Base-by-base conservation (phyloP, 1,140 invertebrate species). In the Zophobas atratus region DNA sequence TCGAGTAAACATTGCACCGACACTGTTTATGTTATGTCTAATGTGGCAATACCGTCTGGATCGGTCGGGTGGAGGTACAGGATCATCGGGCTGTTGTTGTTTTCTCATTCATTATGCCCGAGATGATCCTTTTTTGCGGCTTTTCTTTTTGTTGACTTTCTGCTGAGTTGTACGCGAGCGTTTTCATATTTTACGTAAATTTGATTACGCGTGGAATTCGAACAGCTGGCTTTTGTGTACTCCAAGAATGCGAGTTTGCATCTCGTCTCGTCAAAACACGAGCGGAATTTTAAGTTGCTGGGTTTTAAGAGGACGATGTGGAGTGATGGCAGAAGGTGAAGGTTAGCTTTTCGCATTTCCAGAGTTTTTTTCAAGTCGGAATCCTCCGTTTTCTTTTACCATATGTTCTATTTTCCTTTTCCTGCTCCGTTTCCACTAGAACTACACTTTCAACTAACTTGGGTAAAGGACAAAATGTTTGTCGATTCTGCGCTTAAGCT, bases 21-120 rank as follows among this genome's bases (percentile, higher is more conserved):
- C 60, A 43, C 0, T 67, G 60, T 67, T 67, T 67, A 67, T 67
- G 60, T 67, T 67, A 67, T 67, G 60, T 67, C 60, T 67, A 67
- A 67, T 57, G 55, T 57, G 33, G 55, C 55, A 57, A 57, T 67
- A 43, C 2, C 8, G 60, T 67, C 60, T 67, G 60, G 60, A 20
- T 46, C 32, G 60, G 39, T 67, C 20, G 60, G 60, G 60, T 67
- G 60, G 60, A 43, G 53, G 53, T 6, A 32, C n/a, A 67, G 43
- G 49, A 51, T 51, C 49, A 51, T 51, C 49, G n/a, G 2, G 20
- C 49, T 20, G 49, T 51, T 51, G n/a, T 51, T 51, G 6, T 46
- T 4, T 4, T 46, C 35, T n/a, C 56, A 60, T 60, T 60, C 56
- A 60, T 60, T 56, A 33, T 56, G 20, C 6, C 49, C 49, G 8